Evolutionary conservation across 2,888 invertebrate genomes (phyloP).

Genomic region (Chymomyza procnemis): DNA sequence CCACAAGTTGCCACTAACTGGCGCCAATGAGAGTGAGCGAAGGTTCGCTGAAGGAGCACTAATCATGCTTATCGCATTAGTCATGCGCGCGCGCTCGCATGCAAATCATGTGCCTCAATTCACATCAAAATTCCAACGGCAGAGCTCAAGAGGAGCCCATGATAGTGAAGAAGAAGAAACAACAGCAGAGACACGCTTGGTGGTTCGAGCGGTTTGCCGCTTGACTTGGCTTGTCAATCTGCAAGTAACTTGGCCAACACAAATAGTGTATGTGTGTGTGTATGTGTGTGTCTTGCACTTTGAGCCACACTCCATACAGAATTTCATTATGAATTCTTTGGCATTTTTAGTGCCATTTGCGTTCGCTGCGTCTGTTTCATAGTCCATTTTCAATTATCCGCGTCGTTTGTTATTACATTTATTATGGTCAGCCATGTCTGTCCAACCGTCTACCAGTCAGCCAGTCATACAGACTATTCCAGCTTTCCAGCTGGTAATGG

Average conservation of each 20-base stretch:
- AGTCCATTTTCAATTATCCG: constrained; percentile 71
- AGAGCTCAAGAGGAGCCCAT: constrained; percentile 1
- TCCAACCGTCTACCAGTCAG: neutral
- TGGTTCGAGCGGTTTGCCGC: constrained; percentile 20
- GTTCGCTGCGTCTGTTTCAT: constrained; percentile 46
- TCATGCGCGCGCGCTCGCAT: constrained; percentile 65
- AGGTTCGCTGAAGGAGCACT: constrained; percentile 42
- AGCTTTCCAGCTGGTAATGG: constrained; percentile 38
- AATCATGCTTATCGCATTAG: constrained; percentile 73
- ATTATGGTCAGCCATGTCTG: constrained; percentile 47
- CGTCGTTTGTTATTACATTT: constrained; percentile 72
- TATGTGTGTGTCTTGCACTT: constrained; percentile 33
- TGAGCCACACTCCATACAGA: constrained; percentile 26
- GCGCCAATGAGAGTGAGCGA: constrained; percentile 49
- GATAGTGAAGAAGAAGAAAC: neutral
- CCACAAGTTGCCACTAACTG: constrained; percentile 23
- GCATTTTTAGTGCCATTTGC: constrained; percentile 40
- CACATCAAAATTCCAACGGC: constrained; percentile 62
- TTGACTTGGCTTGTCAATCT: constrained; percentile 56
- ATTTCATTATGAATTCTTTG: constrained; percentile 61
- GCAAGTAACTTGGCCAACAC: constrained; percentile 30
- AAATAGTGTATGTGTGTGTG: constrained; percentile 15
- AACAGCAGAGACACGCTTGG: neutral
- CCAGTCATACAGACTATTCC: neutral
- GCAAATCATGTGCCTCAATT: constrained; percentile 66